A percentile compares a stretch with the other conserved stretches of the same genome.
These are phyloP conservation scores for Alloscopus bannaensis DNA, from an alignment of 2,888 invertebrate genomes.

Conservation along the genomic window DNA sequence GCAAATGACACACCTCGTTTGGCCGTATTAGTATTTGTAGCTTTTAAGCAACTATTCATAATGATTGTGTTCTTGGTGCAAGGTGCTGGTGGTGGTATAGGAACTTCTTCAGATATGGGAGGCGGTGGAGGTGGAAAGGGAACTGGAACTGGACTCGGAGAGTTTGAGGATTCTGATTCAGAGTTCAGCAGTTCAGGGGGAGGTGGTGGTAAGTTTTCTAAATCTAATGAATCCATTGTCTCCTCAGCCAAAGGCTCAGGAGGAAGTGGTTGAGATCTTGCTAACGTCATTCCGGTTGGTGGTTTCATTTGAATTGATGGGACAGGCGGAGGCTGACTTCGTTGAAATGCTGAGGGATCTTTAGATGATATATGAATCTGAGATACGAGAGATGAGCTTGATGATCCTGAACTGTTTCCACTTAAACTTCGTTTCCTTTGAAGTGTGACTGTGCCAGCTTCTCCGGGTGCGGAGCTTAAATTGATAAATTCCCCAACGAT, in stretches of 20 bases:
- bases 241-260: slow-evolving; percentile 76
- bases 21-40: slow-evolving; percentile 33
- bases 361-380: slow-evolving; percentile 61
- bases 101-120: slow-evolving; percentile 58
- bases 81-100: slow-evolving; percentile 77
- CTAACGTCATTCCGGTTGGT: slow-evolving; percentile 36
- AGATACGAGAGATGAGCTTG: slow-evolving; percentile 67
- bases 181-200: slow-evolving; percentile 74
- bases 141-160: slow-evolving; percentile 52
- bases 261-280: slow-evolving; percentile 78
- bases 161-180: slow-evolving; percentile 68
- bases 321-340: slow-evolving; percentile 31
- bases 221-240: slow-evolving; percentile 64
- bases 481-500: slow-evolving; percentile 86
- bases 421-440: slow-evolving; percentile 71
- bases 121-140: slow-evolving; percentile 84
- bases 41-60: slow-evolving; percentile 40
- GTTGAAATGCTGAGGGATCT: slow-evolving; percentile 36
- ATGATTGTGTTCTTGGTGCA: slow-evolving; percentile 45
- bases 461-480: slow-evolving; percentile 76
- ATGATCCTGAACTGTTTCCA: slow-evolving; percentile 68
- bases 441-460: slow-evolving; percentile 71
- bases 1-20: slow-evolving; percentile 72
- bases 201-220: slow-evolving; percentile 74
- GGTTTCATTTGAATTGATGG: slow-evolving; percentile 53